Percentiles rank a stretch among this genome's conserved stretches.
Conservation (phyloP, 2,113 vertebrate species). For the Cheilinus undulatus region DNA sequence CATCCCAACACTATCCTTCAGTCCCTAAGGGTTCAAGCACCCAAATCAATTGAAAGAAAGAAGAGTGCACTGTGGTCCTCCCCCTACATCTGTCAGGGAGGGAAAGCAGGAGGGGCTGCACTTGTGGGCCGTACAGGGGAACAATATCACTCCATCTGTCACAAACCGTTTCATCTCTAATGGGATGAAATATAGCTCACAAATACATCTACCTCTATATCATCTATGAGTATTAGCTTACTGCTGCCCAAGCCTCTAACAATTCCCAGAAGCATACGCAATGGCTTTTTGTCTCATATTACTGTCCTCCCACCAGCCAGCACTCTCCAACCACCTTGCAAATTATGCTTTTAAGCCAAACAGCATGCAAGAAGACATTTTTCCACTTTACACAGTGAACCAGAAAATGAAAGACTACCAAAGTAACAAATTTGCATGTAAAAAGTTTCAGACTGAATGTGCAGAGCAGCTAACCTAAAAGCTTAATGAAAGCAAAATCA, state of each 20-base stretch:
- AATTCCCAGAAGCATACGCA: constrained; percentile 67
- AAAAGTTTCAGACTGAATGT: constrained; percentile 57
- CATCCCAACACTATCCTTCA: constrained; percentile 61
- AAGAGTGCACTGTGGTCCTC: constrained; percentile 80
- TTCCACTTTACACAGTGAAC: constrained; percentile 61
- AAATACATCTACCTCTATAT: constrained; percentile 74
- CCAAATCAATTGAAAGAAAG: constrained; percentile 87
- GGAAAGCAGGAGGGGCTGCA: constrained; percentile 77
- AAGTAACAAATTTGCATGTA: constrained; percentile 60
- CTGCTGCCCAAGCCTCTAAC: constrained; percentile 52
- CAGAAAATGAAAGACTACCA: constrained; percentile 58
- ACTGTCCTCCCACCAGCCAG: constrained; percentile 70
- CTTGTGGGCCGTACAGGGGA: constrained; percentile 72
- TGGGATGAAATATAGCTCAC: constrained; percentile 80
- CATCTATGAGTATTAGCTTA: constrained; percentile 75
- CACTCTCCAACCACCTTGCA: constrained; percentile 67
- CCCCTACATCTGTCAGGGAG: constrained; percentile 86
- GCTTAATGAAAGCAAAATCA: constrained; percentile 50
- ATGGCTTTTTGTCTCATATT: constrained; percentile 73
- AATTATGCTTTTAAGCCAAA: constrained; percentile 72
- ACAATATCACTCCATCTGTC: constrained; percentile 88
- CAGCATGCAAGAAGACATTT: constrained; percentile 58
- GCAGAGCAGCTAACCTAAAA: constrained; percentile 34
- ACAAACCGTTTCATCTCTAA: constrained; percentile 81
- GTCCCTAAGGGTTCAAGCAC: constrained; percentile 82